phyloP scores from a whole-genome alignment of 1,140 invertebrate species.

The Macrotrachela quadricornifera region DNA sequence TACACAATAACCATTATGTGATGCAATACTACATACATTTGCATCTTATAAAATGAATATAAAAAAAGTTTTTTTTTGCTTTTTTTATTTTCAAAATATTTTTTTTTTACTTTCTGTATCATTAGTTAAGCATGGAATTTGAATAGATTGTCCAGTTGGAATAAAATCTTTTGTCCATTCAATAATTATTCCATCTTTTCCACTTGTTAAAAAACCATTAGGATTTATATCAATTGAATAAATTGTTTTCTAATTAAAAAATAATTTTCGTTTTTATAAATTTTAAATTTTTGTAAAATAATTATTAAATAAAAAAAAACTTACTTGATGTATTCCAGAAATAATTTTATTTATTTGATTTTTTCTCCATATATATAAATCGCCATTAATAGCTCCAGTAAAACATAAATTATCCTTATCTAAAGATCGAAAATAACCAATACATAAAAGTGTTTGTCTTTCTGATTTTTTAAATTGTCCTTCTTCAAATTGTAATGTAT shows the following conservation, averaged over 20 bases:
- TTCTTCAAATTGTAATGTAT: conserved; percentile 25
- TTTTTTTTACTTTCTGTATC: no score
- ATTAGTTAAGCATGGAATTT: no score
- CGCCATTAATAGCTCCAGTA: conserved; percentile 25
- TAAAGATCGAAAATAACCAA: not conserved
- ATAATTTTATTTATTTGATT: conserved; percentile 19
- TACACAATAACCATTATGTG: conserved; percentile 10
- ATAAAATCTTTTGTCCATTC: conserved; percentile 25
- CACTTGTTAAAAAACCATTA: conserved; percentile 24
- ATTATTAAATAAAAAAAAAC: no score
- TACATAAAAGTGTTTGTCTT: not conserved
- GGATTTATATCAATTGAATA: conserved; percentile 18
- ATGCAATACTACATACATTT: not conserved
- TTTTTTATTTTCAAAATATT: no score
- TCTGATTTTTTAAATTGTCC: conserved; percentile 25
- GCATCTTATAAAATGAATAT: not conserved
- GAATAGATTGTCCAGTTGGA: no score
- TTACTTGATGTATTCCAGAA: conserved; percentile 22
- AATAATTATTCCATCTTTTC: conserved; percentile 24
- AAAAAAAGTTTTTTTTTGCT: no score
- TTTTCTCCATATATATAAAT: conserved; percentile 28
- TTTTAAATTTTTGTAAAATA: no score
- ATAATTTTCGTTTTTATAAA: not conserved
- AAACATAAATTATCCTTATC: conserved; percentile 10
- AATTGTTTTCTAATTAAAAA: conserved; percentile 17